Conservation (phyloP, 2,888 invertebrate species). For the Priocnemis perturbator region DNA sequence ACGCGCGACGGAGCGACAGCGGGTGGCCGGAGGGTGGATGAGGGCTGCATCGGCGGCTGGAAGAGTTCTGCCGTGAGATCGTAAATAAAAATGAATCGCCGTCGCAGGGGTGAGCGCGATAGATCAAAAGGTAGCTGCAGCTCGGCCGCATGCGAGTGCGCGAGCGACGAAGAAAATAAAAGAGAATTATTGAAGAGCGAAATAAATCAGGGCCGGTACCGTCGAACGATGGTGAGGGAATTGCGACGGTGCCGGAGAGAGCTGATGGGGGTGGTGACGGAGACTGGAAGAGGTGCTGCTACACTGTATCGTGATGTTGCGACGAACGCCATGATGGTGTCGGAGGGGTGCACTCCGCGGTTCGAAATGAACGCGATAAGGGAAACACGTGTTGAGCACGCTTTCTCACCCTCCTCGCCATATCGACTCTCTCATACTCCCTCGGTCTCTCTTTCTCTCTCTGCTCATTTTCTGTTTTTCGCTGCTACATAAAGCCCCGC, state of each 20-base stretch:
- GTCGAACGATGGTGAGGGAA: constrained; percentile 21
- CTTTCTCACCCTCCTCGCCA: constrained; percentile 45
- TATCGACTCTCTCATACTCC: constrained; percentile 24
- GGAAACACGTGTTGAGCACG: constrained; percentile 72
- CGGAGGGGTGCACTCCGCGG: constrained; percentile 51
- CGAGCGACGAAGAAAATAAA: constrained; percentile 56
- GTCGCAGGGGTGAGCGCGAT: constrained; percentile 49
- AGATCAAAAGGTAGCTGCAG: constrained; percentile 57
- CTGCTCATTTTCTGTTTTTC: constrained; percentile 10
- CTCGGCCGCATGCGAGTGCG: constrained; percentile 23
- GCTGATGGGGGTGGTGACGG: constrained; percentile 5
- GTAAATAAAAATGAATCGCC: constrained; percentile 68
- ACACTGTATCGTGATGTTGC: neutral
- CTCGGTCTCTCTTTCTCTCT: constrained; percentile 39
- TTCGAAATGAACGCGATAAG: constrained; percentile 68
- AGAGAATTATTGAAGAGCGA: constrained; percentile 66
- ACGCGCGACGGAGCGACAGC: neutral
- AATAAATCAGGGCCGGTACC: constrained; percentile 62
- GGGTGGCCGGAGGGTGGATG: neutral
- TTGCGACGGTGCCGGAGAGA: constrained; percentile 17
- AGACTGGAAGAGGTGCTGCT: neutral
- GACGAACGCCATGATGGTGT: constrained; percentile 36
- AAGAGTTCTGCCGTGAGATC: constrained; percentile 40
- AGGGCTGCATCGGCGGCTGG: neutral
- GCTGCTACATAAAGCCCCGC: neutral